These are phyloP conservation scores for Heterodera carotae DNA, from an alignment of 1,140 invertebrate genomes.

Conservation along the genomic window DNA sequence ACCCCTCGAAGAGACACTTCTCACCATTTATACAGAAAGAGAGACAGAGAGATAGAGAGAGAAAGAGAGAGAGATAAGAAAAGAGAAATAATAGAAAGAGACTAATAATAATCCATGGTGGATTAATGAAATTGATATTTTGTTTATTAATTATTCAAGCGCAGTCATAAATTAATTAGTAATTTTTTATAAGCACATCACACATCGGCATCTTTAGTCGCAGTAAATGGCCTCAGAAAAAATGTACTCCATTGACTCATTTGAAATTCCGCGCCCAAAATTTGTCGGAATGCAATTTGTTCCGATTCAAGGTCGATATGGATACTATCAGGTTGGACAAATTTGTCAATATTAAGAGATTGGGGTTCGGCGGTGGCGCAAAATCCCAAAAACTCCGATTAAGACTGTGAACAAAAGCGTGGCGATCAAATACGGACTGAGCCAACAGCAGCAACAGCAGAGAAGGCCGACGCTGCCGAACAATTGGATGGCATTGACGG, in stretches of 20 bases:
- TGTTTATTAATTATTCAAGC: too few species aligned
- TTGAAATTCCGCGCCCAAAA: constrained; percentile 62
- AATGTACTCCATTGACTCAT: constrained; percentile 24
- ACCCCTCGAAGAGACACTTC: too few species aligned
- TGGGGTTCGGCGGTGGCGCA: too few species aligned
- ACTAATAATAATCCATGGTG: too few species aligned
- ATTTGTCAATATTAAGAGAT: not conserved
- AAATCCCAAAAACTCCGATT: constrained; percentile 17
- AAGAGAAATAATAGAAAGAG: too few species aligned
- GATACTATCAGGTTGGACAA: constrained; percentile 61
- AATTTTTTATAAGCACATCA: too few species aligned
- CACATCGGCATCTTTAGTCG: not conserved
- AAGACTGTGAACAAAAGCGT: constrained; percentile 37
- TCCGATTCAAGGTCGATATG: constrained; percentile 53
- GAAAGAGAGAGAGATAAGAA: too few species aligned
- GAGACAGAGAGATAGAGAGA: too few species aligned
- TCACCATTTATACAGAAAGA: too few species aligned
- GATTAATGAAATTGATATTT: too few species aligned
- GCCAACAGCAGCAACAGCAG: constrained; percentile 17
- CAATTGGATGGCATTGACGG: not conserved
- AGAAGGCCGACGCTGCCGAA: constrained; percentile 12
- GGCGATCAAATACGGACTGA: constrained; percentile 30
- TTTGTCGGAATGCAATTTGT: constrained; percentile 60
- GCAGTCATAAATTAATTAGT: too few species aligned
- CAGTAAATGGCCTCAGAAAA: not conserved